phyloP scores from a whole-genome alignment of 2,888 invertebrate genomes.

The Diarsia dahlii region DNA sequence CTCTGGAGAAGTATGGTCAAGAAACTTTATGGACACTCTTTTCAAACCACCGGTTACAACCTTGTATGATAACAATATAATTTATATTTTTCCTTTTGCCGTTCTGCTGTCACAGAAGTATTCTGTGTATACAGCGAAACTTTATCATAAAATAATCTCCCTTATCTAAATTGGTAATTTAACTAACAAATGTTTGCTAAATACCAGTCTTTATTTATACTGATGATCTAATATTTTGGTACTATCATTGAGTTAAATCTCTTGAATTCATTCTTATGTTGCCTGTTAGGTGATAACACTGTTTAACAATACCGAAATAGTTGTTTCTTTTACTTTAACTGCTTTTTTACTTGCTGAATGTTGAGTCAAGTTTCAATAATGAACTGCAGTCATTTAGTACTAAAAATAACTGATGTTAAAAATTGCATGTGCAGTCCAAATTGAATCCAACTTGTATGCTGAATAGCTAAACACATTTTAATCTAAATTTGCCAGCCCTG shows the following conservation, averaged over 20 bases:
- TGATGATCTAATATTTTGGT: conserved; percentile 40
- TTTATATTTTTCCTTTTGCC: too few relatives aligned
- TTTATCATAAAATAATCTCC: conserved; percentile 32
- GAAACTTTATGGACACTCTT: too few relatives aligned
- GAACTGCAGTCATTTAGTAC: too few relatives aligned
- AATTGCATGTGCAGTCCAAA: too few relatives aligned
- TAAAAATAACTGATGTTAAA: neutral
- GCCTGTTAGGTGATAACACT: neutral
- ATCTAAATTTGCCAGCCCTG: neutral
- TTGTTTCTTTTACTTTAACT: neutral
- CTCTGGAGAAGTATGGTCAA: neutral
- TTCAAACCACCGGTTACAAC: too few relatives aligned
- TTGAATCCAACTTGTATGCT: neutral
- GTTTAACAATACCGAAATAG: neutral
- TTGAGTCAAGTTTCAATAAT: too few relatives aligned
- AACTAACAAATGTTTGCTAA: conserved; percentile 25
- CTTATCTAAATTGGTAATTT: conserved; percentile 39
- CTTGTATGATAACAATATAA: too few relatives aligned
- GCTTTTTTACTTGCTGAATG: too few relatives aligned
- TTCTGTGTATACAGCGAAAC: neutral
- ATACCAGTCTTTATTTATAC: conserved; percentile 15
- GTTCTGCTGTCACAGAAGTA: too few relatives aligned
- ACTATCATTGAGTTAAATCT: conserved; percentile 33
- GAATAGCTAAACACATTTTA: neutral
- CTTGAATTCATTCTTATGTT: neutral